Evolutionary conservation across 2,888 invertebrate genomes (phyloP).

Genomic region (Flexamia atlantica): DNA sequence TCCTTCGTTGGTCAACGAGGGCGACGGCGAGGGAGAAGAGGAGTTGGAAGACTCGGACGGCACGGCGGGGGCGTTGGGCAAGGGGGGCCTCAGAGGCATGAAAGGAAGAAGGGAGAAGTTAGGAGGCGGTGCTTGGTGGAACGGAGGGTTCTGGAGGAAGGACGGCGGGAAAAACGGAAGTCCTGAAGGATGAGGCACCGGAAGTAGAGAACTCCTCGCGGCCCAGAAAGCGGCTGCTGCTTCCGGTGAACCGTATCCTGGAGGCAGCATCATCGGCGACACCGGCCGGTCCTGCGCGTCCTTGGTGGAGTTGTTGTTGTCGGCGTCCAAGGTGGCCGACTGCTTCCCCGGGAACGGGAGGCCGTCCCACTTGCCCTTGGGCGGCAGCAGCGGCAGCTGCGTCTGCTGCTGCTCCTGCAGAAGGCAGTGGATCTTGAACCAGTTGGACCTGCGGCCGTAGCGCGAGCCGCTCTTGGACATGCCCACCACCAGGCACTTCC

Average conservation of each 20-base stretch:
- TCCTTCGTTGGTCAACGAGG: conserved; percentile 68
- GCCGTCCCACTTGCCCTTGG: conserved; percentile 76
- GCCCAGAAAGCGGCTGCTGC: conserved; percentile 79
- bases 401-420: conserved; percentile 92
- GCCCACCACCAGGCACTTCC: conserved; percentile 93
- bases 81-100: conserved; percentile 76
- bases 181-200: conserved; percentile 74
- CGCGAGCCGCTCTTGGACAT: conserved; percentile 97
- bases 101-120: conserved; percentile 69
- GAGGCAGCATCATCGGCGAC: conserved; percentile 73
- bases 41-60: conserved; percentile 59
- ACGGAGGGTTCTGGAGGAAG: conserved; percentile 58
- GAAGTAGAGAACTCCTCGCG: conserved; percentile 79
- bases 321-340: conserved; percentile 81
- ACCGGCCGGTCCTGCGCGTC: conserved; percentile 79
- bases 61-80: conserved; percentile 23
- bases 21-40: conserved; percentile 66
- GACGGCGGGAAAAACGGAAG: conserved; percentile 72
- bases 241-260: conserved; percentile 80
- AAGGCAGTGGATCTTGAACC: conserved; percentile 97
- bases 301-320: conserved; percentile 82
- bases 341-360: conserved; percentile 76
- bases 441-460: conserved; percentile 94
- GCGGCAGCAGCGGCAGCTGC: conserved; percentile 76
- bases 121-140: conserved; percentile 61